Base-by-base conservation (phyloP, 2,797 vertebrate species). In the Staurois parvus region DNA sequence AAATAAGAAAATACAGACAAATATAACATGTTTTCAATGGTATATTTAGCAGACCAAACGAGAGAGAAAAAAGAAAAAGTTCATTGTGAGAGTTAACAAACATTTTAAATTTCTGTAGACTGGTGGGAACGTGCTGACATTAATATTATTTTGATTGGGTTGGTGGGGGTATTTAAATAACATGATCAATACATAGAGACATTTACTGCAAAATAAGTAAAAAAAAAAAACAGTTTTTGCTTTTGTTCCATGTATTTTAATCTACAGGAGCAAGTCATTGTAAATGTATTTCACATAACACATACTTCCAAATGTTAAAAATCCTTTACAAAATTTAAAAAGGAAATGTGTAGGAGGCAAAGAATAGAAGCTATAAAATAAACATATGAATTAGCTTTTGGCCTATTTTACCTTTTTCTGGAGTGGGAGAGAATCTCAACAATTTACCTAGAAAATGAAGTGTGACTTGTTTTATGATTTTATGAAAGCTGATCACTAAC, bases 321-420 rank as follows among this genome's bases (percentile, higher is more conserved):
- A 48, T 74, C 72, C 64, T 74, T 74, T 37, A 1, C 29, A 74
- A 26, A 74, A 7, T 6, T 26, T 19, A 12, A 42, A 42, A 19
- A 74, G 72, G 37, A 74, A 74, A 26, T 48, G 37, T 48, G 40
- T 74, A 74, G 72, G 72, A 74, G 72, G 72, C n/a, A 42, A n/a
- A 42, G 37, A 74, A 59, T 24, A 59, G 52, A 72, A 29, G 29
- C 37, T 34, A 2, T 19, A 72, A 37, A 72, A 19, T 32, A 72
- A 21, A 32, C 69, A 24, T 72, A 21, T 72, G 29, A 72, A 72
- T 72, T 72, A 72, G 12, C n/a, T 66, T 66, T 66, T 66, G 64
- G 64, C 64, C 64, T 66, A 8, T 28, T 64, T 64, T 26, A 64
- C n/a, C 62, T 64, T 26, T 64, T 64, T 28, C n/a, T 64, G 26